Conservation (phyloP, 2,113 vertebrate species). For the Gasterosteus nipponicus region DNA sequence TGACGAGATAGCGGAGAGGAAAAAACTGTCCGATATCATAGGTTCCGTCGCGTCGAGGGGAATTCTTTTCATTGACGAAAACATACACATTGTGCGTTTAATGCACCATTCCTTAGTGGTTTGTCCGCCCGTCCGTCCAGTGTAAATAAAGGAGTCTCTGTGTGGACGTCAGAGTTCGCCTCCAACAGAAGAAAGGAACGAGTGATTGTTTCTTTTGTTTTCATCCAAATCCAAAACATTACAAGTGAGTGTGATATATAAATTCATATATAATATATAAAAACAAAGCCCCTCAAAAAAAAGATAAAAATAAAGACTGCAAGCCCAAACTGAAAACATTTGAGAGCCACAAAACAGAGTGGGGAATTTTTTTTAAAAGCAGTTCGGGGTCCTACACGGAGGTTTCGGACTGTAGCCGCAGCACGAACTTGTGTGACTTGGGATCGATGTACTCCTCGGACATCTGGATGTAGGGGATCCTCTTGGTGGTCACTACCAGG, state of each 20-base stretch:
- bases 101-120: conserved; percentile 38
- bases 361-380: conserved; percentile 27
- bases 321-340: conserved; percentile 67
- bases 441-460: conserved; percentile 95
- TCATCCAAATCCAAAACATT: conserved; percentile 44
- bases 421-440: conserved; percentile 96
- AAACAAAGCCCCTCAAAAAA: conserved; percentile 46
- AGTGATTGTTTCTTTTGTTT: conserved; percentile 29
- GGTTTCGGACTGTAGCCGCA: conserved; percentile 96
- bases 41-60: too few species aligned
- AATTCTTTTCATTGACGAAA: too few species aligned
- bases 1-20: not conserved
- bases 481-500: conserved; percentile 90
- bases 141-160: conserved; percentile 16
- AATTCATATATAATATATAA: conserved; percentile 71
- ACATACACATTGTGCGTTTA: too few species aligned
- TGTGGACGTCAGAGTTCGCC: conserved; percentile 17
- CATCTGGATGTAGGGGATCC: conserved; percentile 93
- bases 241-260: conserved; percentile 64
- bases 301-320: conserved; percentile 65
- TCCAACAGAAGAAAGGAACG: conserved; percentile 3
- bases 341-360: conserved; percentile 36
- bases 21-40: not conserved
- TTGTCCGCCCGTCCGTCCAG: conserved; percentile 10
- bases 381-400: conserved; percentile 83